These are phyloP conservation scores for Nesoenas mayeri DNA, from an alignment of 2,113 vertebrate genomes.

Conservation along the genomic window DNA sequence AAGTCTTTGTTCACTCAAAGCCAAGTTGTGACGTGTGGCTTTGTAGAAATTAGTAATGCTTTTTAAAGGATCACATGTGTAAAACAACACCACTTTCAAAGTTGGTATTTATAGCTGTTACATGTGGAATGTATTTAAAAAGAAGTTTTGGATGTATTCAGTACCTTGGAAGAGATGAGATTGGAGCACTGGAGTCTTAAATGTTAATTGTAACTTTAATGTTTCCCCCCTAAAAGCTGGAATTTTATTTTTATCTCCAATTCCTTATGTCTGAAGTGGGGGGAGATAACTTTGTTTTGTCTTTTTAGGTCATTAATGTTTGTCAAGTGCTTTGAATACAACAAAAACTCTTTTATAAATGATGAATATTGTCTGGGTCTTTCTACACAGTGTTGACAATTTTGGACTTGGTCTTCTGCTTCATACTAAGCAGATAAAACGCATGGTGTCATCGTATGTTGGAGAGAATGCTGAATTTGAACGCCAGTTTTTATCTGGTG, in stretches of 20 bases:
- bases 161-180: neutral
- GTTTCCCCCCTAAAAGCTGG: neutral
- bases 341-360: neutral
- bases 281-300: neutral
- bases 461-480: constrained; percentile 98
- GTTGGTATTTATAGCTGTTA: neutral
- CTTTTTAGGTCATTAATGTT: neutral
- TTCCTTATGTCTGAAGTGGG: neutral
- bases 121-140: neutral
- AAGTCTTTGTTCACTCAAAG: neutral
- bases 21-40: neutral
- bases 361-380: neutral
- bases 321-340: neutral
- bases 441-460: constrained; percentile 97
- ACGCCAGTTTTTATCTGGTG: constrained; percentile 90
- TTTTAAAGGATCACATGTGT: neutral
- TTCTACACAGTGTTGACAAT: constrained; percentile 86
- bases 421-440: constrained; percentile 92
- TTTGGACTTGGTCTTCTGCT: constrained; percentile 95
- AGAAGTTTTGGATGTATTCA: neutral
- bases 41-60: neutral
- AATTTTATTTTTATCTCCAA: neutral
- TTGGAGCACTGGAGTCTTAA: neutral
- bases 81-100: neutral
- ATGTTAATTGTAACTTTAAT: neutral